phyloP scores from a whole-genome alignment of 2,113 vertebrate genomes.

The Scartelaos histophorus region DNA sequence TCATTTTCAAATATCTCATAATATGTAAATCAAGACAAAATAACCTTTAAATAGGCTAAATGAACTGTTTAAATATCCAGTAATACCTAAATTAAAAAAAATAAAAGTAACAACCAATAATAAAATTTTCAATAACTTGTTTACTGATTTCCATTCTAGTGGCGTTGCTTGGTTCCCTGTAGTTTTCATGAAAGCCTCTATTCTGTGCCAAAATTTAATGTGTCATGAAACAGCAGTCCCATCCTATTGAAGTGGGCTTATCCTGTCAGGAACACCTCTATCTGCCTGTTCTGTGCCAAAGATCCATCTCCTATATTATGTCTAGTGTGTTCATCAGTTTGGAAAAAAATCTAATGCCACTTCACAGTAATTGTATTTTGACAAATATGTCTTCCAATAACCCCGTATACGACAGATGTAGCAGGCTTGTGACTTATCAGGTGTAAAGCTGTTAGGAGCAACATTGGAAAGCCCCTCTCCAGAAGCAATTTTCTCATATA shows the following conservation, averaged over 20 bases:
- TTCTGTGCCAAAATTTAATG: background rate
- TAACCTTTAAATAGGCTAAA: no score
- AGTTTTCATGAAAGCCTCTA: background rate
- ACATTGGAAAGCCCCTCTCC: slow-evolving; percentile 56
- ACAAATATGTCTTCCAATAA: background rate
- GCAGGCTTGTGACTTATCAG: slow-evolving; percentile 56
- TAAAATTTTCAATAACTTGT: background rate
- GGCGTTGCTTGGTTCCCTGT: background rate
- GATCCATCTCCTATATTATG: background rate
- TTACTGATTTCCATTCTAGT: background rate
- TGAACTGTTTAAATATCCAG: background rate
- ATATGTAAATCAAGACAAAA: no score
- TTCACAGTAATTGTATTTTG: slow-evolving; percentile 9
- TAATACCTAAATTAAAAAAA: background rate
- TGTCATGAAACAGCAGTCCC: background rate
- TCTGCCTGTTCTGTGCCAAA: background rate
- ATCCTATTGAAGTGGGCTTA: background rate
- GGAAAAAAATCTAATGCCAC: background rate
- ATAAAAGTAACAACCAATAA: background rate
- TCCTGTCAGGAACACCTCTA: background rate
- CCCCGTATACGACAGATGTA: slow-evolving; percentile 6
- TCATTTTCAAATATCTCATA: no score
- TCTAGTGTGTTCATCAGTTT: no score
- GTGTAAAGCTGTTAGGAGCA: slow-evolving; percentile 45
- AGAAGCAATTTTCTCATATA: slow-evolving; percentile 57